Percentiles rank a stretch among this genome's conserved stretches.
Evolutionary conservation across 2,888 invertebrate species (phyloP).

Genomic region (Tyria jacobaeae): DNA sequence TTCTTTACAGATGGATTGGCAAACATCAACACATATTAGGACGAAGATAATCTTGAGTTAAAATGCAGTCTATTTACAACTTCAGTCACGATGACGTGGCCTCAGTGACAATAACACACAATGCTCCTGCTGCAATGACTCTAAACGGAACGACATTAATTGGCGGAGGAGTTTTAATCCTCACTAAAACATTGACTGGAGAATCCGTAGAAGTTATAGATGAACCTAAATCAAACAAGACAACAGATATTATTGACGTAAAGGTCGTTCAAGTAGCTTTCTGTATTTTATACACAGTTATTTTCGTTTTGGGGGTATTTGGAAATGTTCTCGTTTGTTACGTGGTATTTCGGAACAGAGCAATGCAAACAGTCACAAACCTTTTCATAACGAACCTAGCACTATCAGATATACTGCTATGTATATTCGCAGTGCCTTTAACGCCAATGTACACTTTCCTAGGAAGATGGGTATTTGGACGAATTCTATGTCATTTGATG

Average conservation of each 20-base stretch:
- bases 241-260: slow-evolving; percentile 88
- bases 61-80: slow-evolving; percentile 61
- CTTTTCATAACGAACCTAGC: slow-evolving; percentile 96
- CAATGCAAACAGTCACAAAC: slow-evolving; percentile 97
- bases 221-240: slow-evolving; percentile 75
- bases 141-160: slow-evolving; percentile 68
- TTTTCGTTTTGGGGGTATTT: slow-evolving; percentile 93
- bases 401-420: slow-evolving; percentile 94
- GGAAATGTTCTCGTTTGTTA: slow-evolving; percentile 95
- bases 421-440: slow-evolving; percentile 94
- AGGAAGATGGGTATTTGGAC: slow-evolving; percentile 94
- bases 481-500: slow-evolving; percentile 93
- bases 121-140: slow-evolving; percentile 71
- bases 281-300: slow-evolving; percentile 91
- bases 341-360: slow-evolving; percentile 93
- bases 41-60: slow-evolving; percentile 45
- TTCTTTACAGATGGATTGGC: slow-evolving; percentile 77
- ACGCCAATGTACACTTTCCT: slow-evolving; percentile 95
- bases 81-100: slow-evolving; percentile 56
- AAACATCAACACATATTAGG: slow-evolving; percentile 26
- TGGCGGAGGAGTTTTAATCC: slow-evolving; percentile 72
- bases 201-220: slow-evolving; percentile 79
- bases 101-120: slow-evolving; percentile 53
- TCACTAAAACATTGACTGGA: slow-evolving; percentile 78
- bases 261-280: slow-evolving; percentile 91